Conservation (phyloP, 2,888 invertebrate genomes). For the Tinea pellionella region DNA sequence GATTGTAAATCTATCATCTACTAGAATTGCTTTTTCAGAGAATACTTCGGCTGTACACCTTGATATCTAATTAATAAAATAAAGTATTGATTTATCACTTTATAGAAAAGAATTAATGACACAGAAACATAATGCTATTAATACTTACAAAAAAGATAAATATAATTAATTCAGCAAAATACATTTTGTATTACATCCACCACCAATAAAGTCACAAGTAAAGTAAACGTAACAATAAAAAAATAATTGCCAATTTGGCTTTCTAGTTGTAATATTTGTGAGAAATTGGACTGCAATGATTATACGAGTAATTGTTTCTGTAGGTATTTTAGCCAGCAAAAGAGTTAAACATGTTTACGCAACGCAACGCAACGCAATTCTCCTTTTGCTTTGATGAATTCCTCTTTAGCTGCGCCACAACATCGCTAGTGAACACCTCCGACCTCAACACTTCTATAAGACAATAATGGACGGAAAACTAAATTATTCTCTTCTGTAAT, state of each 20-base stretch:
- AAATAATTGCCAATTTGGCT: neutral
- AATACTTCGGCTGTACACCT: neutral
- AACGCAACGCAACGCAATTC: too few relatives aligned
- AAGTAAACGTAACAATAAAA: neutral
- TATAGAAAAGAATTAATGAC: neutral
- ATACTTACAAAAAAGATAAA: neutral
- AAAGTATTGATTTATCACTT: neutral
- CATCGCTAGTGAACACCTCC: too few relatives aligned
- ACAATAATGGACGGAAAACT: conserved; percentile 48
- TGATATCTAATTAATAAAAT: neutral
- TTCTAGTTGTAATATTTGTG: neutral
- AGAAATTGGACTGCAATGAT: neutral
- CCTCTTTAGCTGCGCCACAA: too few relatives aligned
- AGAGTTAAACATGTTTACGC: conserved; percentile 53
- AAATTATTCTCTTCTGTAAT: conserved; percentile 38
- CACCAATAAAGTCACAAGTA: neutral
- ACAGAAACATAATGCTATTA: neutral
- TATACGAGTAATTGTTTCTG: too few relatives aligned
- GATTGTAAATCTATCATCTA: conserved; percentile 29
- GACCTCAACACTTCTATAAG: too few relatives aligned
- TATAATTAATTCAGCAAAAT: neutral
- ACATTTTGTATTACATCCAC: neutral
- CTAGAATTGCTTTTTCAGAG: neutral
- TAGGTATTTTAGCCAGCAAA: conserved; percentile 43
- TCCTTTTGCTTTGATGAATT: conserved; percentile 49